Evolutionary conservation across 2,797 vertebrate species (phyloP).

Genomic region (Ctenosaura bakeri): DNA sequence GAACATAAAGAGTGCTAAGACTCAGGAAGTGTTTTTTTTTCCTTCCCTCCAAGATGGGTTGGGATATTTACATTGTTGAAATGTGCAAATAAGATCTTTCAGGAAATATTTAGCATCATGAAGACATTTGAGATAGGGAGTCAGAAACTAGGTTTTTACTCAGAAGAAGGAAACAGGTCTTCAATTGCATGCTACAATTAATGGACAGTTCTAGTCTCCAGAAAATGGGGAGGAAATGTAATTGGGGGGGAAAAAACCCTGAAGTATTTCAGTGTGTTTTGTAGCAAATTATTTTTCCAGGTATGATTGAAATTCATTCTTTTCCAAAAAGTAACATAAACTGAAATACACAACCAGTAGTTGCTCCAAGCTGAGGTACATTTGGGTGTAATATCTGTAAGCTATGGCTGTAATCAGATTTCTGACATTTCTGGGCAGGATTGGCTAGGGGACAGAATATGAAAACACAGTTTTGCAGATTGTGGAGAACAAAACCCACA

Average conservation of each 20-base stretch:
- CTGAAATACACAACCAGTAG: background rate
- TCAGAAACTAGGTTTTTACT: constrained; percentile 34
- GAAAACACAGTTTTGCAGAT: constrained; percentile 4
- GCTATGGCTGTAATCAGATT: background rate
- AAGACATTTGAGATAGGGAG: background rate
- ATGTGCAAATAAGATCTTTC: constrained; percentile 63
- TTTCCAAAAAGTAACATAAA: constrained; percentile 9
- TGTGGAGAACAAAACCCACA: background rate
- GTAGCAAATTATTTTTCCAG: constrained; percentile 34
- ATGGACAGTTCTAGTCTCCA: constrained; percentile 55
- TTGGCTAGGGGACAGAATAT: background rate
- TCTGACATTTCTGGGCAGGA: rapidly evolving
- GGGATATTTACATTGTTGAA: constrained; percentile 45
- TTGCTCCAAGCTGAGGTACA: background rate
- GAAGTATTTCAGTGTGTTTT: constrained; percentile 30
- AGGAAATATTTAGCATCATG: constrained; percentile 47
- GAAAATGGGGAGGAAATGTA: constrained; percentile 38
- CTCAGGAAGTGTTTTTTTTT: constrained; percentile 41
- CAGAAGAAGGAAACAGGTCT: constrained; percentile 39
- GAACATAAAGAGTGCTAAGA: background rate
- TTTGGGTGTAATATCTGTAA: background rate
- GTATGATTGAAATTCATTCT: constrained; percentile 14
- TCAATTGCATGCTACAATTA: constrained; percentile 42
- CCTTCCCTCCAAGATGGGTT: constrained; percentile 50
- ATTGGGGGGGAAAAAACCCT: constrained; percentile 9